A percentile compares a stretch with the other conserved stretches of the same genome.
Evolutionary conservation across 2,888 invertebrate genomes (phyloP).

Genomic region (Sabatieria punctata): DNA sequence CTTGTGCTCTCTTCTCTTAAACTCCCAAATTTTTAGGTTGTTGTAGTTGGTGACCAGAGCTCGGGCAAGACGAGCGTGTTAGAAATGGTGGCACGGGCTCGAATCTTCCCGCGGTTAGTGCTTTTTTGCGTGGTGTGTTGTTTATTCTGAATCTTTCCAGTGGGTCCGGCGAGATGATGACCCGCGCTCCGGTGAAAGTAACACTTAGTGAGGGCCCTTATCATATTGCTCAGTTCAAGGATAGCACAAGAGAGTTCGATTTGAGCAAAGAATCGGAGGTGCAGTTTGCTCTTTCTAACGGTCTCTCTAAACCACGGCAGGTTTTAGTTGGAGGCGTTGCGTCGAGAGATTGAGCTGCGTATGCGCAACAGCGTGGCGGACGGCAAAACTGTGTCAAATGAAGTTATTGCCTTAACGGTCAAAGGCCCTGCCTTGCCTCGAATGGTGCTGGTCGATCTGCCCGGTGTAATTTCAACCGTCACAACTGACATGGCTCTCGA

Average conservation of each 20-base stretch:
- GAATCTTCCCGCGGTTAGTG: slow-evolving; percentile 66
- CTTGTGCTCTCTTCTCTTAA: not conserved
- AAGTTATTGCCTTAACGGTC: slow-evolving; percentile 90
- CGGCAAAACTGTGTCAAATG: slow-evolving; percentile 84
- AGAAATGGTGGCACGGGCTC: slow-evolving; percentile 93
- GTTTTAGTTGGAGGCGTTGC: slow-evolving; percentile 58
- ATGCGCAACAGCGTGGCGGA: slow-evolving; percentile 86
- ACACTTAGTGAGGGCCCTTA: slow-evolving; percentile 96
- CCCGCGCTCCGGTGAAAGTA: slow-evolving; percentile 83
- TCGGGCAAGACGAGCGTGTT: slow-evolving; percentile 96
- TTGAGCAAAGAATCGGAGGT: slow-evolving; percentile 75
- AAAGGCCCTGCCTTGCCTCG: slow-evolving; percentile 85
- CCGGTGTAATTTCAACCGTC: slow-evolving; percentile 76
- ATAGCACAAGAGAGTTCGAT: slow-evolving; percentile 83
- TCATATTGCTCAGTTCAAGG: slow-evolving; percentile 91
- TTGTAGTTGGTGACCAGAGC: slow-evolving; percentile 97
- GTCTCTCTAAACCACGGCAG: no score
- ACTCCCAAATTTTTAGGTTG: slow-evolving; percentile 68
- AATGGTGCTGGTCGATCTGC: slow-evolving; percentile 94
- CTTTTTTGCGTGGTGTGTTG: not conserved
- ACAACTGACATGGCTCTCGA: slow-evolving; percentile 55
- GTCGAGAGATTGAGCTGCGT: slow-evolving; percentile 42
- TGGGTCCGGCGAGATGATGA: slow-evolving; percentile 99
- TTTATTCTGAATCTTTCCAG: slow-evolving; percentile 37
- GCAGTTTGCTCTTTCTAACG: no score